Conservation (phyloP, 2,797 vertebrate species). For the Danio choprae region DNA sequence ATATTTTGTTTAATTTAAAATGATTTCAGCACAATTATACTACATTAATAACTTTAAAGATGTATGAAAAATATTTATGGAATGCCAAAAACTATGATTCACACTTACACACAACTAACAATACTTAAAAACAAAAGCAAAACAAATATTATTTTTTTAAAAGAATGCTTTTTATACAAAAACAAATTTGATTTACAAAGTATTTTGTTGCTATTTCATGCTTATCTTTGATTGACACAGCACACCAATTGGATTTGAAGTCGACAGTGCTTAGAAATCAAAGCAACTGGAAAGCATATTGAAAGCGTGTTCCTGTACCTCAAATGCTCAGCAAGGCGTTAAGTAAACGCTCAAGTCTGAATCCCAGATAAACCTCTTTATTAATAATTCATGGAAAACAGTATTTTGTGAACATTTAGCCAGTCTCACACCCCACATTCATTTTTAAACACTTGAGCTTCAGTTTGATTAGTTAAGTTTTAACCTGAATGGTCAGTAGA, state of each 20-base stretch:
- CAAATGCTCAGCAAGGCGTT: slow-evolving; percentile 18
- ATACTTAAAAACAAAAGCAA: neutral
- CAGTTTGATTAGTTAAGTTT: slow-evolving; percentile 30
- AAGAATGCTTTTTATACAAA: neutral
- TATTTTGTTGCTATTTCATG: neutral
- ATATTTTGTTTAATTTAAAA: no score
- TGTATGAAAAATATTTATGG: neutral
- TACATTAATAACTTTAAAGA: no score
- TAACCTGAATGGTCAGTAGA: slow-evolving; percentile 14
- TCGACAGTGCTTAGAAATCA: slow-evolving; percentile 26
- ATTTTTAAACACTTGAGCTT: slow-evolving; percentile 15
- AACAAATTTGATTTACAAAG: neutral
- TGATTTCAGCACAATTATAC: no score
- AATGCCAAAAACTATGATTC: neutral
- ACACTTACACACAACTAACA: no score
- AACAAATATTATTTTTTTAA: neutral
- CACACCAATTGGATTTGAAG: slow-evolving; percentile 4
- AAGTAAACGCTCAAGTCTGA: slow-evolving; percentile 10
- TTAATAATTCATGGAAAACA: slow-evolving; percentile 43
- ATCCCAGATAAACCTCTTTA: slow-evolving; percentile 32
- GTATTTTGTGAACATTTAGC: slow-evolving; percentile 27
- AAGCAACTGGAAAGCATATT: slow-evolving; percentile 28
- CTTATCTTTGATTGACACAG: slow-evolving; percentile 9
- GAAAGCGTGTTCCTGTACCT: slow-evolving; percentile 17
- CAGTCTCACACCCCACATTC: slow-evolving; percentile 9